Conservation (phyloP, 2,797 vertebrate species). For the Urophycis tenuis region DNA sequence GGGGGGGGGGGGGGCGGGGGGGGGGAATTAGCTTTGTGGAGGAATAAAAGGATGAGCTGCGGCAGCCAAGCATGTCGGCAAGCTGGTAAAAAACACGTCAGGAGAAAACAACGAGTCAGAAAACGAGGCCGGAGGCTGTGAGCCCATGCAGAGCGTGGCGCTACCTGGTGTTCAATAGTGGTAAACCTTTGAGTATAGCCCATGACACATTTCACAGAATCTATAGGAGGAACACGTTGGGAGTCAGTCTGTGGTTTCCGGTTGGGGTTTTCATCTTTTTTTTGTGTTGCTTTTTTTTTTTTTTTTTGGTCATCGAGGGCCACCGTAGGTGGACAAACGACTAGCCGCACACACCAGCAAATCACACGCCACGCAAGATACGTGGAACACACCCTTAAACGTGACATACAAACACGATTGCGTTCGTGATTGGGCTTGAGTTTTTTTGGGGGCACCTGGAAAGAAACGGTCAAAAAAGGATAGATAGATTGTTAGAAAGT, state of each 20-base stretch:
- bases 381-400: not conserved
- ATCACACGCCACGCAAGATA: not conserved
- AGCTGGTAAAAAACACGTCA: constrained; percentile 79
- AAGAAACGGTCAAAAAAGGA: constrained; percentile 30
- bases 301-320: constrained; percentile 25
- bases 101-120: constrained; percentile 69
- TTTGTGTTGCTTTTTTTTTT: too few species aligned
- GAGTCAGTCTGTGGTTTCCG: constrained; percentile 56
- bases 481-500: constrained; percentile 20
- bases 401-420: not conserved
- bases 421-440: not conserved
- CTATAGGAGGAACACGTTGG: constrained; percentile 69
- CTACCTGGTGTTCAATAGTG: constrained; percentile 80
- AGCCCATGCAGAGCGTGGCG: constrained; percentile 80
- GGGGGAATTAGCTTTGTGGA: constrained; percentile 72
- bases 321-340: constrained; percentile 35
- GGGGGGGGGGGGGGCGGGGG: constrained; percentile 8
- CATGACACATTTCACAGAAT: constrained; percentile 82
- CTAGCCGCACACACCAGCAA: not conserved
- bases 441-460: constrained; percentile 34
- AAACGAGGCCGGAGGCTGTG: constrained; percentile 74
- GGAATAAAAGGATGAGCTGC: constrained; percentile 65
- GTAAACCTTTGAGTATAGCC: constrained; percentile 99
- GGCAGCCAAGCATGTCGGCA: constrained; percentile 91
- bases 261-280: too few species aligned